Evolutionary conservation across 2,113 vertebrate genomes (phyloP).

Genomic region (Phoxinus phoxinus): DNA sequence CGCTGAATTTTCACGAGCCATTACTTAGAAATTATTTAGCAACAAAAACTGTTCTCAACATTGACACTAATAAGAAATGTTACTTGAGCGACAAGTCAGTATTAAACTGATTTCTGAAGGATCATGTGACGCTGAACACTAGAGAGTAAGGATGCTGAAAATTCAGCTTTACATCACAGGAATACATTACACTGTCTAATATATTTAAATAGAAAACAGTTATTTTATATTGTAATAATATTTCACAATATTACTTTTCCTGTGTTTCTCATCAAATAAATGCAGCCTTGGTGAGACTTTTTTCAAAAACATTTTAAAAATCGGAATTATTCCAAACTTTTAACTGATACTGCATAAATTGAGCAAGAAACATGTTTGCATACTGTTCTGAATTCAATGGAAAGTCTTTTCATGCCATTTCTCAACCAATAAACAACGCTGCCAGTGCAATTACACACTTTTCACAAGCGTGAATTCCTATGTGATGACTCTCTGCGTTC

Average conservation of each 20-base stretch:
- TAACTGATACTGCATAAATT: not conserved
- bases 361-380: not conserved
- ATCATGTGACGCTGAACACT: not conserved
- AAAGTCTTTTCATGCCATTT: slow-evolving; percentile 5
- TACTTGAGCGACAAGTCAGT: not conserved
- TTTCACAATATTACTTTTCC: not conserved
- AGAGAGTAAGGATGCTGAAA: not conserved
- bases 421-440: slow-evolving; percentile 2
- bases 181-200: too few species aligned
- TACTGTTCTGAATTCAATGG: not conserved
- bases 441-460: slow-evolving; percentile 45
- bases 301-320: not conserved
- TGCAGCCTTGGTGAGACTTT: not conserved
- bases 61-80: not conserved
- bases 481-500: not conserved
- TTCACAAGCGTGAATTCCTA: not conserved
- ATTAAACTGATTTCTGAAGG: not conserved
- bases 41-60: not conserved
- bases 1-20: too few species aligned
- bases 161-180: not conserved
- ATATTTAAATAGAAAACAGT: not conserved
- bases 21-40: not conserved
- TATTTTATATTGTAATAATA: not conserved
- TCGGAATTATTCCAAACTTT: not conserved
- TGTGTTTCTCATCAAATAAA: not conserved